Percentiles rank a stretch among this genome's conserved stretches.
These are phyloP conservation scores for Xiphias gladius DNA, from an alignment of 2,113 vertebrate genomes.

Conservation along the genomic window DNA sequence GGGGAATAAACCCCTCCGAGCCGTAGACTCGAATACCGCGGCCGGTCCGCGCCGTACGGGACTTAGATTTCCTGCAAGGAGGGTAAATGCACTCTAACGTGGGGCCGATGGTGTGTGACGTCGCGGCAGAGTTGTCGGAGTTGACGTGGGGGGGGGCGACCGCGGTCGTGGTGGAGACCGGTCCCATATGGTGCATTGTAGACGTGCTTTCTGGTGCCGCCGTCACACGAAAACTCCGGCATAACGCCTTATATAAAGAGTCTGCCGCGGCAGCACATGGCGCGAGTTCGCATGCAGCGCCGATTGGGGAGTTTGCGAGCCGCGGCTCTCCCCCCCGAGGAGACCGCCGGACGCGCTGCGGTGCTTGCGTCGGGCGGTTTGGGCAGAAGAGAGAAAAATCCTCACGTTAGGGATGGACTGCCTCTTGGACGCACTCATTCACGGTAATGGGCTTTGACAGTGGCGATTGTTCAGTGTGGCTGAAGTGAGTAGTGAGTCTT, in stretches of 20 bases:
- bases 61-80: background rate
- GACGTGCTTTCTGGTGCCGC: constrained; percentile 5
- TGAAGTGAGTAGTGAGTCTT: background rate
- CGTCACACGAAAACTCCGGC: constrained; percentile 47
- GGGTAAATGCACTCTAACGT: too few relatives aligned
- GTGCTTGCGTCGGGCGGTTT: background rate
- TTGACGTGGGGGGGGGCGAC: background rate
- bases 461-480: background rate
- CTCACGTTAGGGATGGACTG: background rate
- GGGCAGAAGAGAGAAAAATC: background rate
- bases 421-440: background rate
- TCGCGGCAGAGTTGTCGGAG: background rate
- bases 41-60: background rate
- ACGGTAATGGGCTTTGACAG: background rate
- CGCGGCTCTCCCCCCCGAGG: background rate
- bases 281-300: constrained; percentile 46
- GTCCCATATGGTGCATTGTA: constrained; percentile 1
- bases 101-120: too few relatives aligned
- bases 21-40: background rate
- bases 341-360: background rate
- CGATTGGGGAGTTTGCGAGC: constrained; percentile 1
- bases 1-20: background rate
- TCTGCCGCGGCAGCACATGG: constrained; percentile 54
- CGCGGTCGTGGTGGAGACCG: background rate
- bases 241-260: constrained; percentile 71